These are phyloP conservation scores for Nesidiocoris tenuis DNA, from an alignment of 2,888 invertebrate species.

Conservation along the genomic window DNA sequence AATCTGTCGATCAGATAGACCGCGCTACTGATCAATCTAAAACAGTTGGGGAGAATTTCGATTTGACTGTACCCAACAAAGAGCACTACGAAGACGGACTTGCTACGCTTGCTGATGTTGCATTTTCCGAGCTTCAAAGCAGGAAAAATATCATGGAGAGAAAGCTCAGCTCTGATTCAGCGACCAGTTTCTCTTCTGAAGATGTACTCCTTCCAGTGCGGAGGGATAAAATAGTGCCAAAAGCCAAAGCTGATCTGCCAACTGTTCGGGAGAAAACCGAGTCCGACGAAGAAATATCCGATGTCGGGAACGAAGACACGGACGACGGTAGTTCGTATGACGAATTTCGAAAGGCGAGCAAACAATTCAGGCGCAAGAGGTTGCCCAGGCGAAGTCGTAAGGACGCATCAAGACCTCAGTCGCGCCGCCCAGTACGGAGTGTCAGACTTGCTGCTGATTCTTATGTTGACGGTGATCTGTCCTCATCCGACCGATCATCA, in stretches of 20 bases:
- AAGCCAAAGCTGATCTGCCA: conserved; percentile 31
- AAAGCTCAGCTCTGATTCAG: conserved; percentile 36
- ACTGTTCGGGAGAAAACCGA: conserved; percentile 33
- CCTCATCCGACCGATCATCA: conserved; percentile 32
- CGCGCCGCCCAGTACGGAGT: conserved; percentile 34
- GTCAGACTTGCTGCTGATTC: conserved; percentile 10
- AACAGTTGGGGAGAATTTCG: neutral
- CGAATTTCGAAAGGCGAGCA: conserved; percentile 1
- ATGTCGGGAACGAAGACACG: conserved; percentile 27
- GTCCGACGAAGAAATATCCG: conserved; percentile 34
- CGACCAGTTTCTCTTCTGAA: conserved; percentile 33
- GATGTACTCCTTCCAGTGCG: conserved; percentile 29
- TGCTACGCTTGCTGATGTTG: conserved; percentile 28
- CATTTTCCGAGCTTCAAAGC: conserved; percentile 26
- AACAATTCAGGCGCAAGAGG: conserved; percentile 20
- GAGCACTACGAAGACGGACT: conserved; percentile 27
- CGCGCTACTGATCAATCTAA: neutral
- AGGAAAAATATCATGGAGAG: conserved; percentile 27
- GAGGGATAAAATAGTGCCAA: conserved; percentile 28
- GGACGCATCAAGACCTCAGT: conserved; percentile 8
- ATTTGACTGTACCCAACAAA: conserved; percentile 4
- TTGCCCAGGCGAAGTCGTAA: conserved; percentile 14
- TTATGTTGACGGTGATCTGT: conserved; percentile 27
- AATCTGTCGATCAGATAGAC: neutral
- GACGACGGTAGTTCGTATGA: conserved; percentile 24